A percentile compares a stretch with the other conserved stretches of the same genome.
These are phyloP conservation scores for Elgonia sp. DNA, from an alignment of 2,888 invertebrate genomes.

Conservation along the genomic window DNA sequence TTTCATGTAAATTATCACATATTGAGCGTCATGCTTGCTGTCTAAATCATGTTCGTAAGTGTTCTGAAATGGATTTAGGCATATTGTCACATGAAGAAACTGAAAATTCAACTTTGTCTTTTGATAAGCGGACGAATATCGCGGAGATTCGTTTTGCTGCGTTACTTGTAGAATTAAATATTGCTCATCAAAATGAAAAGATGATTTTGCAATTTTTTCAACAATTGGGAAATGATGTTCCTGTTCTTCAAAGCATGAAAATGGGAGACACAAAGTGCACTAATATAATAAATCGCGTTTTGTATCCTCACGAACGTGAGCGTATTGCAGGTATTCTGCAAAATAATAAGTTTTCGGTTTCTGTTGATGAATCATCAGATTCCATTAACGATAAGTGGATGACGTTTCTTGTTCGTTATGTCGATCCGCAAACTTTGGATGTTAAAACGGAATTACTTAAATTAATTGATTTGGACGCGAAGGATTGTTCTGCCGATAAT, in stretches of 20 bases:
- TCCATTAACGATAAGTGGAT: not conserved
- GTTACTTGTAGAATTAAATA: not conserved
- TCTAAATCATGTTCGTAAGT: too few species aligned
- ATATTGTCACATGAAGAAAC: too few species aligned
- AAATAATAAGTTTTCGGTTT: conserved; percentile 1
- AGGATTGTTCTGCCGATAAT: conserved; percentile 20
- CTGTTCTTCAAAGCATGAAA: not conserved
- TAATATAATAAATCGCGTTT: not conserved
- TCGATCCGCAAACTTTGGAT: not conserved
- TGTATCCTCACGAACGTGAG: not conserved
- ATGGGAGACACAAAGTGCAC: not conserved
- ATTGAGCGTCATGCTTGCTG: conserved; percentile 17
- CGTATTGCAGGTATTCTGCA: not conserved
- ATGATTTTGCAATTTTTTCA: not conserved
- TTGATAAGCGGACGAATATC: too few species aligned
- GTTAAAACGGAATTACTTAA: conserved; percentile 9
- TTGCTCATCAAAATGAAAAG: not conserved
- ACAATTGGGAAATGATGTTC: not conserved
- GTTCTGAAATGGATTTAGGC: too few species aligned
- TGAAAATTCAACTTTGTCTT: too few species aligned
- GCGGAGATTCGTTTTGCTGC: conserved; percentile 1
- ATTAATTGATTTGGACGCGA: conserved; percentile 28
- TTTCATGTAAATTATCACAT: conserved; percentile 10
- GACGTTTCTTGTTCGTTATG: not conserved
- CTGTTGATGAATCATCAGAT: not conserved